A percentile compares a stretch with the other conserved stretches of the same genome.
These are phyloP conservation scores for Zaprionus ghesquierei DNA, from an alignment of 1,140 invertebrate genomes.

Conservation along the genomic window DNA sequence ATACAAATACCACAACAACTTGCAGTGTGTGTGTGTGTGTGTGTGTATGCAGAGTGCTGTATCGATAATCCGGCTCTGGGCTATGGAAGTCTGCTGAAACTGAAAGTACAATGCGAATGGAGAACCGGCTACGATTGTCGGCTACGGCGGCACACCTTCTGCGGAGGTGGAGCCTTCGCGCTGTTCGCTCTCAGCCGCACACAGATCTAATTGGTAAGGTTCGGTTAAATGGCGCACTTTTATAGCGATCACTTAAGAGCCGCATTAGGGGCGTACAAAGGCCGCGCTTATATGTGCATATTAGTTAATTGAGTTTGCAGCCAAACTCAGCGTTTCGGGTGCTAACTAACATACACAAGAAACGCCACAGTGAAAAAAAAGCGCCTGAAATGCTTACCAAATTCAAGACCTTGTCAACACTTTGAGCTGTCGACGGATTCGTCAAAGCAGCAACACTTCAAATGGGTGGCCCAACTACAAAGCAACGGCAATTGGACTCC, in stretches of 20 bases:
- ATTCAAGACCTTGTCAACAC: slow-evolving; percentile 57
- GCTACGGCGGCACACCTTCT: slow-evolving; percentile 61
- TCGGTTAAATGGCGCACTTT: slow-evolving; percentile 67
- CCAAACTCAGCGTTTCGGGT: slow-evolving; percentile 33
- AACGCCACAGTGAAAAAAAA: neutral
- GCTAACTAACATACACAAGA: neutral
- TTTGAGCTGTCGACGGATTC: slow-evolving; percentile 42
- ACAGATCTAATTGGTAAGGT: slow-evolving; percentile 64
- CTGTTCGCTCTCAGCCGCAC: slow-evolving; percentile 4
- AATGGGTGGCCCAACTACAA: slow-evolving; percentile 33
- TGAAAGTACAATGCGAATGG: slow-evolving; percentile 60
- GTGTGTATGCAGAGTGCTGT: slow-evolving; percentile 31
- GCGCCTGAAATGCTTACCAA: slow-evolving; percentile 39
- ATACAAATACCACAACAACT: neutral
- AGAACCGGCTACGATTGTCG: slow-evolving; percentile 35
- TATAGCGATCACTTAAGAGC: slow-evolving; percentile 46
- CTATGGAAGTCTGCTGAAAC: slow-evolving; percentile 50
- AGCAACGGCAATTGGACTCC: slow-evolving; percentile 26
- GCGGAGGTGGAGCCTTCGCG: slow-evolving; percentile 73
- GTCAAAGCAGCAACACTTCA: neutral
- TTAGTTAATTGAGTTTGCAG: slow-evolving; percentile 58
- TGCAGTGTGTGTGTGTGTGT: neutral
- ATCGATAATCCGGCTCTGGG: slow-evolving; percentile 44
- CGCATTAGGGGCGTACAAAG: slow-evolving; percentile 52
- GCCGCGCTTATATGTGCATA: slow-evolving; percentile 47